Evolutionary conservation across 1,140 invertebrate genomes (phyloP).

Genomic region (Psilanteris sp.): DNA sequence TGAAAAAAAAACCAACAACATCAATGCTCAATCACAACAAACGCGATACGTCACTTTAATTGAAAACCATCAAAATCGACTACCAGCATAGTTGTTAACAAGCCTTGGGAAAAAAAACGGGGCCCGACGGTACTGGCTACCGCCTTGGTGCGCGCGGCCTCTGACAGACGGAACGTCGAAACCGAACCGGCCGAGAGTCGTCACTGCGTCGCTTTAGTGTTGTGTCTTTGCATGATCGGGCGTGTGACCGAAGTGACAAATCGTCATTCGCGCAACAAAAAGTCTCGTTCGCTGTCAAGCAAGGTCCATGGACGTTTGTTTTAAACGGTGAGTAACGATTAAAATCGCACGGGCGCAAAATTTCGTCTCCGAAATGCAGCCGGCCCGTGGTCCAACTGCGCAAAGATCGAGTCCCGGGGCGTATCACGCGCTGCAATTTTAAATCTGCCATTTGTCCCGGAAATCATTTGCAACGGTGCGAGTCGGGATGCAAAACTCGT

Average conservation of each 20-base stretch:
- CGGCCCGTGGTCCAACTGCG: conserved; percentile 28
- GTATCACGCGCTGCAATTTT: conserved; percentile 16
- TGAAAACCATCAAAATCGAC: too few species aligned
- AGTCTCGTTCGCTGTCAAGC: conserved; percentile 20
- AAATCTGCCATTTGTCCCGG: background rate
- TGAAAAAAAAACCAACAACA: too few species aligned
- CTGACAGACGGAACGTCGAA: conserved; percentile 57
- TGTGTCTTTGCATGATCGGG: conserved; percentile 60
- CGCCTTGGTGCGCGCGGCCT: conserved; percentile 17
- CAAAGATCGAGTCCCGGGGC: conserved; percentile 30
- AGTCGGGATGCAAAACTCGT: background rate
- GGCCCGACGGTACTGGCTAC: conserved; percentile 15
- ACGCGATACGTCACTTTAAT: too few species aligned
- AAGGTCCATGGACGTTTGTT: conserved; percentile 65
- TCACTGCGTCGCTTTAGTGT: too few species aligned
- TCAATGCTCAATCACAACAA: too few species aligned
- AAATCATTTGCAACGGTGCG: background rate
- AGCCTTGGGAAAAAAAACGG: too few species aligned
- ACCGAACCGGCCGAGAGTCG: conserved; percentile 66
- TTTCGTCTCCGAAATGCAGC: background rate
- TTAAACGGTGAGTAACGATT: conserved; percentile 60
- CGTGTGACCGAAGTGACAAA: conserved; percentile 69
- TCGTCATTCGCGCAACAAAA: conserved; percentile 60
- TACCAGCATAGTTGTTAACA: too few species aligned
- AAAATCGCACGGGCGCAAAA: background rate